phyloP scores from a whole-genome alignment of 1,140 invertebrate genomes.

The Sesamia nonagrioides region DNA sequence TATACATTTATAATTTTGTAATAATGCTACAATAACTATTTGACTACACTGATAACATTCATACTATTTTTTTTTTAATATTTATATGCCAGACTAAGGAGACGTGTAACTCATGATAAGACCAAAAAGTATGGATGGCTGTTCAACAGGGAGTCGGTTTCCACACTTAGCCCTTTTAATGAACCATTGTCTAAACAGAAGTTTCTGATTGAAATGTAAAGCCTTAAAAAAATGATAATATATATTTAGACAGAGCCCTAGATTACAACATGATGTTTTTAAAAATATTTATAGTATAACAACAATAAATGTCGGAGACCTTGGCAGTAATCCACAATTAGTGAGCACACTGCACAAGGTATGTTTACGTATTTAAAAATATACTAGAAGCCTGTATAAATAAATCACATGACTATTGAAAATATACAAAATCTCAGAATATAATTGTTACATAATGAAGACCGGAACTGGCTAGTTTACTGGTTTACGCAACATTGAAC shows the following conservation, averaged over 20 bases:
- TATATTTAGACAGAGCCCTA: conserved; percentile 59
- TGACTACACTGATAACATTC: too few species aligned
- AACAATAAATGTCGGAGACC: conserved; percentile 79
- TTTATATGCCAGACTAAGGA: too few species aligned
- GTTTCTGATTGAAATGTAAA: background rate
- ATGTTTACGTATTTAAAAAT: conserved; percentile 60
- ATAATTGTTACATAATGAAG: conserved; percentile 68
- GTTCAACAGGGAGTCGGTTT: too few species aligned
- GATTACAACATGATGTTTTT: conserved; percentile 5
- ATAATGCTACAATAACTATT: too few species aligned
- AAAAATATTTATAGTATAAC: conserved; percentile 45
- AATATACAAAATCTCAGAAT: conserved; percentile 56
- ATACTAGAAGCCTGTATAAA: conserved; percentile 46
- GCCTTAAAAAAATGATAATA: background rate
- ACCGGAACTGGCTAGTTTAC: conserved; percentile 56
- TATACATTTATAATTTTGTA: too few species aligned
- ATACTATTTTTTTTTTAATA: too few species aligned
- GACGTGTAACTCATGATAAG: too few species aligned
- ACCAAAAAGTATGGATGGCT: too few species aligned
- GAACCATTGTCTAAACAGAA: too few species aligned
- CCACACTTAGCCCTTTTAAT: too few species aligned
- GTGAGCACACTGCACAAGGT: conserved; percentile 57
- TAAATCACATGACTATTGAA: conserved; percentile 69
- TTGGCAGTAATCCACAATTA: conserved; percentile 84
- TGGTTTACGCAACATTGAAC: conserved; percentile 63